These are phyloP conservation scores for Aptenodytes forsteri DNA, from an alignment of 2,113 vertebrate genomes.

Conservation along the genomic window DNA sequence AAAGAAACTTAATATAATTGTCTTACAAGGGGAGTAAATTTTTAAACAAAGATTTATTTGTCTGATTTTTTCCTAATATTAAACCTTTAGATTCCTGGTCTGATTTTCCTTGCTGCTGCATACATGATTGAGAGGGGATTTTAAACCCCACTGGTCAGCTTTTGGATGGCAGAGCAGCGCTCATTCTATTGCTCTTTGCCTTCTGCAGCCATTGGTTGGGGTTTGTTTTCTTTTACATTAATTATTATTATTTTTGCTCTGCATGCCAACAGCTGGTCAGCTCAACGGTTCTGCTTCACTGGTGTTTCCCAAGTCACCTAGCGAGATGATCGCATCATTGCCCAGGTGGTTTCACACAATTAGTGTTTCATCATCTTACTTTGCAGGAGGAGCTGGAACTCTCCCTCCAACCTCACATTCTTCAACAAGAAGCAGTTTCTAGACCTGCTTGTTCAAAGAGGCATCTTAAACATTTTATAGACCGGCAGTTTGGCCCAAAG, in stretches of 20 bases:
- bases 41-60: constrained; percentile 6
- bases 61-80: not conserved
- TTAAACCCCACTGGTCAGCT: not conserved
- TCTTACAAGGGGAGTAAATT: not conserved
- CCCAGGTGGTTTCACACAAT: not conserved
- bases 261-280: not conserved
- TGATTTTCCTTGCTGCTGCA: not conserved
- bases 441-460: not conserved
- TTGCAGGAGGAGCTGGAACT: not conserved
- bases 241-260: not conserved
- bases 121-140: constrained; percentile 27
- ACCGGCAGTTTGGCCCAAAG: not conserved
- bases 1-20: constrained; percentile 2
- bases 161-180: not conserved
- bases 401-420: not conserved
- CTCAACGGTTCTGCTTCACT: not conserved
- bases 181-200: not conserved
- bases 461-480: not conserved
- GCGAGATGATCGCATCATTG: not conserved
- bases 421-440: not conserved
- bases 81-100: not conserved
- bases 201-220: not conserved
- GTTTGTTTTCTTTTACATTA: not conserved
- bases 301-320: not conserved
- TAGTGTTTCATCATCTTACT: not conserved